Base-by-base conservation (phyloP, 2,888 invertebrate genomes). In the Lepidocyrtinus sp. region DNA sequence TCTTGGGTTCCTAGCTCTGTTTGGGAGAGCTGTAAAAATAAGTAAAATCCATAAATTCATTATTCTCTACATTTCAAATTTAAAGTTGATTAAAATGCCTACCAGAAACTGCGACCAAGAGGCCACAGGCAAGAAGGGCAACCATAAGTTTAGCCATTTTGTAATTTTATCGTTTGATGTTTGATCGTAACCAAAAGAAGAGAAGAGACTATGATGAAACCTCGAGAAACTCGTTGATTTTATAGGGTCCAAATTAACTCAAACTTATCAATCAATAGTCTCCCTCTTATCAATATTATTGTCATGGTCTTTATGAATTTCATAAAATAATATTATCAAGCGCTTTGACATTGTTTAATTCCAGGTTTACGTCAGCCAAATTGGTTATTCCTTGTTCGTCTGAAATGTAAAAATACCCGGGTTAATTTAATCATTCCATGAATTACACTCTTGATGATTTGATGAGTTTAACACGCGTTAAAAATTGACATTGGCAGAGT, bases 11-110 rank as follows among this genome's bases (percentile, higher is more conserved):
- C 5, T 3, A 12, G 25, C 22, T 19, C 25, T 19, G 1, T 22
- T 22, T 3, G 62, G 62, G 15, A 62, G 62, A 22, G 62, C 62
- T 62, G 12, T 36, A 36, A 36, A 36, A 36, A 36, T 36, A 36
- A 5, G 36, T 36, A 36, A 36, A 36, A 36, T n/a, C n/a, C n/a
- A n/a, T n/a, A n/a, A 36, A 7, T 36, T 36, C 36, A 36, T 36
- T 36, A 36, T 36, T 36, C 12, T 36, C 36, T 7, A 36, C n/a
- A 12, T 36, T 36, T 36, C 36, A 36, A 36, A 36, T 36, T 36
- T 36, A 36, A 36, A 36, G 12, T n/a, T 36, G 12, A 36, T 36
- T 36, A 7, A 36, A 12, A 12, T 36, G 12, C 36, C 5, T 36
- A 36, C 36, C 36, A 12, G 36, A 36, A 36, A 36, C 36, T 12